Evolutionary conservation across 2,888 invertebrate genomes (phyloP).

Genomic region (Nomada fucata): DNA sequence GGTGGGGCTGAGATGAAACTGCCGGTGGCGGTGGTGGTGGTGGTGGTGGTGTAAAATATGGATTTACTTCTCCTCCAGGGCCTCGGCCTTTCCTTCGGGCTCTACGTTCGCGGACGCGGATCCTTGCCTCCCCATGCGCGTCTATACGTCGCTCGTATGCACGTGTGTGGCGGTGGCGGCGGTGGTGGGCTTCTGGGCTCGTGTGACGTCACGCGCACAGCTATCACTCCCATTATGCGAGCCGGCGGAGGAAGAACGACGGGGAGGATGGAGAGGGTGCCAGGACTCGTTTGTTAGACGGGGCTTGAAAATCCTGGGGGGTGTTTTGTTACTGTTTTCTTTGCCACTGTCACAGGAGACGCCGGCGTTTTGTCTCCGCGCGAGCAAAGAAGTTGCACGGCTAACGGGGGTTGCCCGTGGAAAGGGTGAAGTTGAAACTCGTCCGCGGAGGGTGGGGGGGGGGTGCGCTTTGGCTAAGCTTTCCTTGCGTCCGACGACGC

Average conservation of each 20-base stretch:
- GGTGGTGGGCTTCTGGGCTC: conserved; percentile 62
- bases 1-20: conserved; percentile 67
- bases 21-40: conserved; percentile 78
- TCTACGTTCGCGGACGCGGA: conserved; percentile 68
- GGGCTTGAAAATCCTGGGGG: conserved; percentile 69
- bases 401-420: conserved; percentile 32
- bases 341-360: conserved; percentile 71
- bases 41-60: conserved; percentile 83
- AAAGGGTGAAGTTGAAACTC: conserved; percentile 53
- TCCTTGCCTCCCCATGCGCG: conserved; percentile 52
- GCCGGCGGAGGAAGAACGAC: conserved; percentile 26
- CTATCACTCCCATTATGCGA: conserved; percentile 78
- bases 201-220: conserved; percentile 78
- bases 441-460: conserved; percentile 28
- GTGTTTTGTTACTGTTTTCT: conserved; percentile 81
- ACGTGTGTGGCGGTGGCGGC: conserved; percentile 56
- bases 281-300: conserved; percentile 82
- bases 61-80: conserved; percentile 83
- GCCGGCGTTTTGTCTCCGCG: conserved; percentile 74
- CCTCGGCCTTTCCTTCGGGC: conserved; percentile 78
- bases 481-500: conserved; percentile 58
- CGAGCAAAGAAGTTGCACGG: conserved; percentile 50
- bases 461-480: conserved; percentile 32
- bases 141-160: conserved; percentile 53
- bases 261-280: conserved; percentile 70